Base-by-base conservation (phyloP, 2,888 invertebrate genomes). In the Cephus pulcher region DNA sequence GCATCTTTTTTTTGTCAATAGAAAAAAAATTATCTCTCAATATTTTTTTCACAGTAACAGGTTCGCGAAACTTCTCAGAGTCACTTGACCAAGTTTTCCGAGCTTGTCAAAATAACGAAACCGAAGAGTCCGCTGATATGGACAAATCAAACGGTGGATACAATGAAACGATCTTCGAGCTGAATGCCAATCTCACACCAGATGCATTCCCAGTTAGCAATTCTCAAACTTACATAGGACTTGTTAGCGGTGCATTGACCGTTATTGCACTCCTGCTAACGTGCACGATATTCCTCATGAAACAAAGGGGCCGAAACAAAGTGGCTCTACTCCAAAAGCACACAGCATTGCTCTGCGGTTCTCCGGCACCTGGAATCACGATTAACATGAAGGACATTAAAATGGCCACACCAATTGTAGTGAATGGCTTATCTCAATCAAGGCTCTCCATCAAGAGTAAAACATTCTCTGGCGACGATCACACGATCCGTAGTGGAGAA, bases 221-320 rank as follows among this genome's bases (percentile, higher is more conserved):
- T 83, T 93, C 94, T 12, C 92, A 93, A 69, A 93, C 93, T 1
- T 92, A 91, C 82, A 89, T 91, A 75, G 91, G 90, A 30, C 82
- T 96, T 2, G 93, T 96, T 32, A 95, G 95, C 69, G 95, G 95
- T 0, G 94, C 94, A 0, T 89, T 95, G 81, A 95, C 95, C 4
- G 94, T 95, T 88, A 92, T 95, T 74, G 94, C 94, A 1, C 92
- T 96, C 11, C 92, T 95, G 34, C 91, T 95, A 79, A 94, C 95
- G 37, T 94, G 95, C 87, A 94, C 94, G 15, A 93, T 94, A 23
- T 93, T 94, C 84, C 92, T 95, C 82, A 94, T 95, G 93, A 93
- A 95, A 78, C 92, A 95, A 56, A 90, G 95, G 34, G 95, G 95
- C n/a, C 92, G 94, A 71, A 94, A 95, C 86, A 94, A 93, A 83